A percentile compares a stretch with the other conserved stretches of the same genome.
Evolutionary conservation across 2,113 vertebrate species (phyloP).

Genomic region (Gambusia holbrooki): DNA sequence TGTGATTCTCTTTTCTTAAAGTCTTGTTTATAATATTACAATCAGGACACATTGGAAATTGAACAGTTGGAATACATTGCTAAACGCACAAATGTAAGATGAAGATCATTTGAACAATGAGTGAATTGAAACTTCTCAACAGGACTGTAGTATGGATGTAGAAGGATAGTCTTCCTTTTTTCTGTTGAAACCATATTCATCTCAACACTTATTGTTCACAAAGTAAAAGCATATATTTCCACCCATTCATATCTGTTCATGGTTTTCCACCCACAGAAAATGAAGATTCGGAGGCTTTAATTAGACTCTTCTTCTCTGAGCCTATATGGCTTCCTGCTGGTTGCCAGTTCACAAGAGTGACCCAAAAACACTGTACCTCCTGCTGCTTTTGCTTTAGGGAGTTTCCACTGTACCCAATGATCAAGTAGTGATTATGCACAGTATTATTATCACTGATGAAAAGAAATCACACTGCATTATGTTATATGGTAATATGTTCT

Average conservation of each 20-base stretch:
- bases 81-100: neutral
- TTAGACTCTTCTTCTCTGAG: neutral
- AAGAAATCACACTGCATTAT: neutral
- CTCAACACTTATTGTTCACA: neutral
- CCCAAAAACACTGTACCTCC: neutral
- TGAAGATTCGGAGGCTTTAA: neutral
- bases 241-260: neutral
- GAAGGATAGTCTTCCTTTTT: neutral
- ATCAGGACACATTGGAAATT: neutral
- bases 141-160: neutral
- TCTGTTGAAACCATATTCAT: neutral
- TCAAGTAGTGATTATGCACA: neutral
- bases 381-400: neutral
- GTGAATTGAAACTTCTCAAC: neutral
- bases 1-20: too few species aligned
- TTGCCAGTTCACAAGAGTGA: constrained; percentile 11
- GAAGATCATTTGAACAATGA: neutral
- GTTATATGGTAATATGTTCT: neutral
- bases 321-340: neutral
- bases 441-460: neutral
- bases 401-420: neutral
- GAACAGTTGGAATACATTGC: neutral
- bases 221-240: neutral
- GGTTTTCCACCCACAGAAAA: neutral
- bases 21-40: too few species aligned